Conservation (phyloP, 2,113 vertebrate species). For the Alexandromys fortis region DNA sequence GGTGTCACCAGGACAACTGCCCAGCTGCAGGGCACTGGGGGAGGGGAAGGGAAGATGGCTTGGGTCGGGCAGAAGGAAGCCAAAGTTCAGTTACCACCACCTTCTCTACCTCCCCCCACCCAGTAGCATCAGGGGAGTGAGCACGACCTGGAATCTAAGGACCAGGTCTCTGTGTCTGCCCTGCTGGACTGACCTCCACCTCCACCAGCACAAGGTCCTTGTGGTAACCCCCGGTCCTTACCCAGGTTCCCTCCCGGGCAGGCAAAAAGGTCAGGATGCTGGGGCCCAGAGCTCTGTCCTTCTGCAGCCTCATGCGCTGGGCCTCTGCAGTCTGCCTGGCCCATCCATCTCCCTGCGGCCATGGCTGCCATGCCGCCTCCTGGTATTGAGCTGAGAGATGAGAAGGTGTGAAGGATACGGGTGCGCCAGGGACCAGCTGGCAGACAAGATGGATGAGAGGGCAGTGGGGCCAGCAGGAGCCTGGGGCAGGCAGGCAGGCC, state of each 20-base stretch:
- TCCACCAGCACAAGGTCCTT: background rate
- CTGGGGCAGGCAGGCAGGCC: background rate
- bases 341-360: slow-evolving; percentile 75
- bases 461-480: slow-evolving; percentile 52
- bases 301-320: rapidly evolving
- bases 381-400: slow-evolving; percentile 72
- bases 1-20: background rate
- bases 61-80: background rate
- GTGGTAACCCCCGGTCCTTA: background rate
- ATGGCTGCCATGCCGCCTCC: slow-evolving; percentile 33
- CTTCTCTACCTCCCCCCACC: background rate
- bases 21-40: background rate
- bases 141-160: background rate
- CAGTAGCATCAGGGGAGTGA: rapidly evolving
- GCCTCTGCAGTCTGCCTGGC: background rate
- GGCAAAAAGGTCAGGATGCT: background rate
- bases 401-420: slow-evolving; percentile 76
- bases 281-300: background rate
- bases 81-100: background rate
- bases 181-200: background rate
- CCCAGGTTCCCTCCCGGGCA: background rate
- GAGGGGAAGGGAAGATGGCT: background rate
- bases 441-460: slow-evolving; percentile 79
- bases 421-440: slow-evolving; percentile 69
- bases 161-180: background rate